Evolutionary conservation across 2,113 vertebrate genomes (phyloP).

Genomic region (Ptychochromis oligacanthus): DNA sequence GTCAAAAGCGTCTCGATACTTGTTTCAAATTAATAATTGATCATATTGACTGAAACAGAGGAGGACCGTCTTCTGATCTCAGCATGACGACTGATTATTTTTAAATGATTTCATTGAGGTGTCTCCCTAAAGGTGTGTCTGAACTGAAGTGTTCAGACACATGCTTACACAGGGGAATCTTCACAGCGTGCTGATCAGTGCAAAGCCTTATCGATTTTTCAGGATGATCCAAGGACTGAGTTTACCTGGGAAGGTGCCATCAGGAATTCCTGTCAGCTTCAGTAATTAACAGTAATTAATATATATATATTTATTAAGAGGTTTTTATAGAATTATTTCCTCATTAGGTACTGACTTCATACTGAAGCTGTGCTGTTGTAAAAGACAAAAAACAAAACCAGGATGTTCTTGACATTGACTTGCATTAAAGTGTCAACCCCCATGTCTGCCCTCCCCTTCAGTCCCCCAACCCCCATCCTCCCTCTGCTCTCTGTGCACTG

Average conservation of each 20-base stretch:
- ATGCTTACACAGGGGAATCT: conserved; percentile 57
- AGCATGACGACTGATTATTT: conserved; percentile 42
- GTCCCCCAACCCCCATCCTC: background rate
- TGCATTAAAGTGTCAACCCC: conserved; percentile 31
- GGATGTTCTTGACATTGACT: conserved; percentile 61
- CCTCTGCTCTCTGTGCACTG: conserved; percentile 17
- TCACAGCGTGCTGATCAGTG: conserved; percentile 60
- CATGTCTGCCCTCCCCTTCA: background rate
- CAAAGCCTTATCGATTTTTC: conserved; percentile 58
- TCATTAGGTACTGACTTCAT: background rate
- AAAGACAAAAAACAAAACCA: conserved; percentile 20
- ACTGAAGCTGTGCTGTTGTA: background rate
- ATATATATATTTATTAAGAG: background rate
- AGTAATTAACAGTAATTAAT: conserved; percentile 12
- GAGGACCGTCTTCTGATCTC: conserved; percentile 42
- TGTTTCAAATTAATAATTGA: conserved; percentile 51
- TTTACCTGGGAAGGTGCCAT: conserved; percentile 22
- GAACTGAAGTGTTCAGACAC: conserved; percentile 50
- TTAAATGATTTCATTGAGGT: conserved; percentile 29
- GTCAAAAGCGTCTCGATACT: background rate
- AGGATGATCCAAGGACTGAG: conserved; percentile 50
- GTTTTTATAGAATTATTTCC: conserved; percentile 3
- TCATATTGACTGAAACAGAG: conserved; percentile 35
- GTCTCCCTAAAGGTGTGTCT: conserved; percentile 13
- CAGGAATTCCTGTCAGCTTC: conserved; percentile 16